Evolutionary conservation across 2,113 vertebrate genomes (phyloP), one percentile per base, ranked within the genome.

Genomic region (Nematolebias whitei): DNA sequence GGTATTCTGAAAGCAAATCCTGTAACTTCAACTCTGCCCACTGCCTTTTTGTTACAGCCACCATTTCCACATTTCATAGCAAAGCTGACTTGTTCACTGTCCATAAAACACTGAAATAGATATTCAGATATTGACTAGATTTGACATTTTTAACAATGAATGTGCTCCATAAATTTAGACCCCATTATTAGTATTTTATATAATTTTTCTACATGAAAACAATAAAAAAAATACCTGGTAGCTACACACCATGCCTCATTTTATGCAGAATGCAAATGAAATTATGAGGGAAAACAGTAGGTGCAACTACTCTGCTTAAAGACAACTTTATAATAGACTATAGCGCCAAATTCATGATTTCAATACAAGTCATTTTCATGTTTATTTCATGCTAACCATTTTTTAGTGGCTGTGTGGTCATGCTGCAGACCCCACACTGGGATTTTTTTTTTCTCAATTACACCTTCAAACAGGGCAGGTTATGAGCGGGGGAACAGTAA

Each of bases 401-500:
- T 45, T 53, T 53, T 53, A 52, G 62, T 12, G 1, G 9, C 26
- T 23, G 9, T 45, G 53, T 53, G 54, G 32, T 51, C 13, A 3
- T 39, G 52, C 23, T 63, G 8, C 35, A 50, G 40, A 74, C n/a
- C n/a, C 16, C 52, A 54, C 24, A 60, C 8, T 59, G 59, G 23
- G 71, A 75, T 60, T 72, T 72, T 58, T 23, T n/a, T 56, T 40
- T 20, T 23, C 58, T 81, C 24, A n/a, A 76, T 74, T 83, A 63
- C 63, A 82, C 70, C 55, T 75, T 77, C 14, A 62, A 62, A 47
- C 51, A 35, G 12, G 52, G 38, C 19, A 35, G 38, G 32, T 54
- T 38, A 12, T n/a, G 2, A 60, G 65, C 26, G 23, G 54, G 11
- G 5, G 32, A 70, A 60, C 20, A 55, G 19, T 67, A 50, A 77